phyloP scores from a whole-genome alignment of 2,888 invertebrate genomes.

The Cephus pulcher region DNA sequence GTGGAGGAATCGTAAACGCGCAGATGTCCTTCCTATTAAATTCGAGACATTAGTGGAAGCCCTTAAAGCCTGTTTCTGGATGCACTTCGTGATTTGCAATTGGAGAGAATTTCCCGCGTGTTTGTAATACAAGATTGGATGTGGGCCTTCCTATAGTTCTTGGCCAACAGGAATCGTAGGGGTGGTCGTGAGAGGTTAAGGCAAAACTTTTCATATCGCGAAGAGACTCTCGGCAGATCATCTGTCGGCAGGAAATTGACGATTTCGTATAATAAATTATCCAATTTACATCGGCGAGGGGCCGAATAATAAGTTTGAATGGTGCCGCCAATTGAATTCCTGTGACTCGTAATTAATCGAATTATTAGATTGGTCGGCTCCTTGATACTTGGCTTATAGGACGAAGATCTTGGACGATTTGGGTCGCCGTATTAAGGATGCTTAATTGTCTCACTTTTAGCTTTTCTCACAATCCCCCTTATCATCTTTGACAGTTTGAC shows the following conservation, averaged over 20 bases:
- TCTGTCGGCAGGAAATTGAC: background rate
- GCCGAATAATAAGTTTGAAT: constrained; percentile 27
- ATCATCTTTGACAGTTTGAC: background rate
- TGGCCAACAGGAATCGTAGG: background rate
- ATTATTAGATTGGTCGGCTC: constrained; percentile 30
- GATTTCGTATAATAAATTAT: constrained; percentile 28
- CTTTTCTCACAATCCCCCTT: background rate
- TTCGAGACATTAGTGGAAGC: background rate
- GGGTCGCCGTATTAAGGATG: constrained; percentile 23
- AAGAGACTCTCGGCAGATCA: background rate
- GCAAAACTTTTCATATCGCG: background rate
- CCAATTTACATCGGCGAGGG: constrained; percentile 22
- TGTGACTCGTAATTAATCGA: constrained; percentile 41
- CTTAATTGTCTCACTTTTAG: constrained; percentile 34
- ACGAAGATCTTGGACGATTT: constrained; percentile 23
- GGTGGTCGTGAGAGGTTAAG: background rate
- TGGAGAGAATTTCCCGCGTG: background rate
- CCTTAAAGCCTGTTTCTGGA: background rate
- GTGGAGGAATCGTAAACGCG: background rate
- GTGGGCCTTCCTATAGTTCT: background rate
- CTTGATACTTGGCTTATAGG: background rate
- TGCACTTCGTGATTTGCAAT: background rate
- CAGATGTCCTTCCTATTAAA: background rate
- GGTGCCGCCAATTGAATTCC: constrained; percentile 7
- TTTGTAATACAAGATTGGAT: background rate